phyloP scores from a whole-genome alignment of 2,797 vertebrate genomes.

The Picus viridis region DNA sequence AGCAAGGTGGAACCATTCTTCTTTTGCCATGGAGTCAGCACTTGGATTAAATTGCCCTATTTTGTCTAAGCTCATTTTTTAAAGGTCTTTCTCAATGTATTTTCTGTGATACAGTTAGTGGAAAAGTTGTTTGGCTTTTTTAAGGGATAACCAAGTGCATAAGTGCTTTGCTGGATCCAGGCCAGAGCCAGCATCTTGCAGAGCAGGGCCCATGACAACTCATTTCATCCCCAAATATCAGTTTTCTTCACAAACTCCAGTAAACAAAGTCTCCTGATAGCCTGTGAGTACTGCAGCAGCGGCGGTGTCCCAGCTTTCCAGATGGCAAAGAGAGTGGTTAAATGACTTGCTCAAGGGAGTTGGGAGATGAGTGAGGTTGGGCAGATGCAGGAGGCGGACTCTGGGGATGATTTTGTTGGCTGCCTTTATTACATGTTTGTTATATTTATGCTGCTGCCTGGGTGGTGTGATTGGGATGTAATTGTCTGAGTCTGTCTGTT shows the following conservation, averaged over 20 bases:
- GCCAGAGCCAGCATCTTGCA: constrained; percentile 50
- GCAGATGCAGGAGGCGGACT: constrained; percentile 21
- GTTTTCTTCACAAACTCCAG: constrained; percentile 26
- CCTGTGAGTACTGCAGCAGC: not conserved
- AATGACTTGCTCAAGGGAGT: not conserved
- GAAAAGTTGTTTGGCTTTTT: constrained; percentile 3
- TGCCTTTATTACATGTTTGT: not conserved
- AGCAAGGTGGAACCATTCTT: not conserved
- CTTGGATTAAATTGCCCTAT: not conserved
- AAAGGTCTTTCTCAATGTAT: not conserved
- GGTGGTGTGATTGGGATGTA: not conserved
- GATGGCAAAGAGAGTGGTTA: not conserved
- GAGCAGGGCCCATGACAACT: constrained; percentile 28
- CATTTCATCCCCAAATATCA: constrained; percentile 30
- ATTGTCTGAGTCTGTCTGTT: not conserved
- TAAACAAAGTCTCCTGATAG: constrained; percentile 32
- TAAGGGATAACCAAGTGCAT: not conserved
- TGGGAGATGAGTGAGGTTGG: constrained; percentile 17
- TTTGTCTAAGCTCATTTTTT: not conserved
- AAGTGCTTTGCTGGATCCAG: constrained; percentile 42
- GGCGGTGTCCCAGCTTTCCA: not conserved
- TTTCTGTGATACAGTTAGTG: not conserved
- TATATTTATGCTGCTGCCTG: not conserved
- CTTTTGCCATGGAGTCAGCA: not conserved
- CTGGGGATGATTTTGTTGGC: constrained; percentile 29